Conservation (phyloP, 2,797 vertebrate species). For the Hippoglossus hippoglossus region DNA sequence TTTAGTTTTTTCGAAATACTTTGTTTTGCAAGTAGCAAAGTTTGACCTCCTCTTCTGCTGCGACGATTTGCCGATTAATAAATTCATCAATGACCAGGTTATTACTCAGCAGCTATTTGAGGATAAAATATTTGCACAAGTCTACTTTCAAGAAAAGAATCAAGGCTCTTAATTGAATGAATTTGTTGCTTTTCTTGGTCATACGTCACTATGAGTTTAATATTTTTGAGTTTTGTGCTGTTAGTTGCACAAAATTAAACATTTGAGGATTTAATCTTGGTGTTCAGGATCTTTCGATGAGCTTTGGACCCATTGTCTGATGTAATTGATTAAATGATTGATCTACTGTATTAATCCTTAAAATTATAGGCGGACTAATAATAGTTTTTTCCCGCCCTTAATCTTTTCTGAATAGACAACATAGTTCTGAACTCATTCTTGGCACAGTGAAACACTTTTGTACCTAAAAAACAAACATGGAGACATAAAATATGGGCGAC, state of each 20-base stretch:
- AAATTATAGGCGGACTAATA: too few species aligned
- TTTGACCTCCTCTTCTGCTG: not conserved
- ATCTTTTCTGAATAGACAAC: too few species aligned
- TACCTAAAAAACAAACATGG: too few species aligned
- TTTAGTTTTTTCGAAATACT: slow-evolving; percentile 17
- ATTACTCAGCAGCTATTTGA: not conserved
- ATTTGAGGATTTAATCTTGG: not conserved
- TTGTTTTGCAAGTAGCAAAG: slow-evolving; percentile 6
- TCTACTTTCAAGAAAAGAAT: not conserved
- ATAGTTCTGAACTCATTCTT: too few species aligned
- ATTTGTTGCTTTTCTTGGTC: not conserved
- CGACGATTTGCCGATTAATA: too few species aligned
- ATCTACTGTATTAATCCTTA: too few species aligned
- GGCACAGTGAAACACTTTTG: too few species aligned
- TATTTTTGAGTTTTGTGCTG: not conserved
- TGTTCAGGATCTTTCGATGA: not conserved
- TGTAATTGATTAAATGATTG: not conserved
- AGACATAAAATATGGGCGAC: too few species aligned
- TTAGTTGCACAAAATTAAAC: not conserved
- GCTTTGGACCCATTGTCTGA: not conserved
- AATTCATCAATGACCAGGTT: too few species aligned
- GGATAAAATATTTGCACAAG: not conserved
- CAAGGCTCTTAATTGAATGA: not conserved
- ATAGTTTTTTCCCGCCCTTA: too few species aligned
- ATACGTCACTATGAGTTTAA: not conserved